Base-by-base conservation (phyloP, 2,113 vertebrate genomes). In the Isurus oxyrinchus region DNA sequence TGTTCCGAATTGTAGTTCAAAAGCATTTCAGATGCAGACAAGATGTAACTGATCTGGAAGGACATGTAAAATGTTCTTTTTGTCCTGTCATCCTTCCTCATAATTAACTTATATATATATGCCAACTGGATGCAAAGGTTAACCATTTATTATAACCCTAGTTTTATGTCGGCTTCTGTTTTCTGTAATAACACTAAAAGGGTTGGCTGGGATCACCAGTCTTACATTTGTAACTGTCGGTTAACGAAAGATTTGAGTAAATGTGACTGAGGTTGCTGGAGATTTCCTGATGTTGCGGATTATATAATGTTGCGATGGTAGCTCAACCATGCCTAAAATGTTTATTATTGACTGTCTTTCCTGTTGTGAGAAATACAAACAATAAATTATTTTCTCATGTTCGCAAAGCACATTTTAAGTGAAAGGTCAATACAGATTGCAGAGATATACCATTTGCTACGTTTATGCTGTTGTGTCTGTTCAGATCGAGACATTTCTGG, bases 11-110 rank as follows among this genome's bases (percentile, higher is more conserved):
- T 95, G 66, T 55, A 72, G 44, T 72, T 95, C 94, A 72, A 69
- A 94, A 95, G 66, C n/a, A 53, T 53, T 95, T 55, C 44, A 95
- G 57, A 63, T 94, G 59, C 31, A 94, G 61, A 40, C 94, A 95
- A 40, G 66, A 95, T 53, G 63, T 55, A 95, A 31, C 44, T 72
- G 44, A 95, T 72, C 49, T 95, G 66, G 66, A 95, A 94, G 27
- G n/a, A 19, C 90, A 63, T 40, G 90, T 94, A 35, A 63, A 35
- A 63, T 63, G 90, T 94, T 63, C 23, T 40, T 63, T 94, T 2
- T 63, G 35, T 44, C 35, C 57, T 94, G 6, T 94, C 35, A 94
- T 40, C 90, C 5, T 94, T 63, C 35, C 35, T 63, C n/a, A 94
- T 63, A 94, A 66, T 63, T 40, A 63, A 40, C 90, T 63, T 94